These are phyloP conservation scores for Oryctolagus cuniculus DNA, from an alignment of 2,113 vertebrate genomes.

Conservation along the genomic window DNA sequence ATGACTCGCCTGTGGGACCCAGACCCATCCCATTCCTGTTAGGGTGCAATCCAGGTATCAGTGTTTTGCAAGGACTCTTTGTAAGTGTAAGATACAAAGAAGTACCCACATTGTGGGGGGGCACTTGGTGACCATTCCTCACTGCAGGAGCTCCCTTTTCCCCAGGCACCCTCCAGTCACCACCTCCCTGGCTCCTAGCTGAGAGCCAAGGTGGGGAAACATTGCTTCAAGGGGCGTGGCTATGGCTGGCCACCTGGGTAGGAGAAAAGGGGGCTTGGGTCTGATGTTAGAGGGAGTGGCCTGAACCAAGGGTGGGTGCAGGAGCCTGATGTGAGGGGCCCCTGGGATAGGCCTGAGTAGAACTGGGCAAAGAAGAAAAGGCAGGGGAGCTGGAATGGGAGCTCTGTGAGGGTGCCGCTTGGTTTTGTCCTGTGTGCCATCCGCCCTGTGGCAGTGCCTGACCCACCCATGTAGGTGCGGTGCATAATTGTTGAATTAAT, in stretches of 20 bases:
- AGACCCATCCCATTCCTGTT: neutral
- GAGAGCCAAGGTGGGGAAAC: neutral
- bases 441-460: neutral
- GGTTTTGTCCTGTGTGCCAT: neutral
- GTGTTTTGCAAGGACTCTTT: neutral
- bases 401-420: neutral
- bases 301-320: neutral
- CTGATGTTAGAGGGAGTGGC: neutral
- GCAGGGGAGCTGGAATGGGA: neutral
- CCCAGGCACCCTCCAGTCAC: neutral
- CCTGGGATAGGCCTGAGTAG: neutral
- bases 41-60: neutral
- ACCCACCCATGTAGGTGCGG: neutral
- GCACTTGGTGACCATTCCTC: neutral
- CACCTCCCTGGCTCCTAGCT: neutral
- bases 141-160: neutral
- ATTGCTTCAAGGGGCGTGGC: neutral
- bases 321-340: neutral
- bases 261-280: neutral
- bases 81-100: neutral
- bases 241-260: neutral
- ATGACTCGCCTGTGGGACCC: neutral
- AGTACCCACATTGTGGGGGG: neutral
- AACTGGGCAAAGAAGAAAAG: neutral
- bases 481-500: slow-evolving; percentile 31